Conservation (phyloP, 2,797 vertebrate species). For the Oophaga sylvatica region DNA sequence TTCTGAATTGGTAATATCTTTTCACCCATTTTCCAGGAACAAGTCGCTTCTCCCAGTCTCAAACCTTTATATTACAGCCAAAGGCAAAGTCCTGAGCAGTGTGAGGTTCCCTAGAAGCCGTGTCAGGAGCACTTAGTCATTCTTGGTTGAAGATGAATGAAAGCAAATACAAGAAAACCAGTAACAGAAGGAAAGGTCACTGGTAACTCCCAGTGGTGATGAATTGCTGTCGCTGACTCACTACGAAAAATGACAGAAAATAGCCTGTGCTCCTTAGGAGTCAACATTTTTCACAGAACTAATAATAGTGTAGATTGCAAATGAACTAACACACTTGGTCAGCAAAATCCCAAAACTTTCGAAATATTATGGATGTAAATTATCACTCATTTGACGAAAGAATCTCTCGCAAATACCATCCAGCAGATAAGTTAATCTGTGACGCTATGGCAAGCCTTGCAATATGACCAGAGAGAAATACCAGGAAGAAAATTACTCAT, state of each 20-base stretch:
- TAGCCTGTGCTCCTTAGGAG: too few relatives aligned
- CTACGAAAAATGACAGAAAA: not conserved
- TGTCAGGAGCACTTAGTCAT: conserved; percentile 75
- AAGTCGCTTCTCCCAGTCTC: conserved; percentile 68
- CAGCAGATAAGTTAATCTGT: too few relatives aligned
- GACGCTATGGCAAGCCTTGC: too few relatives aligned
- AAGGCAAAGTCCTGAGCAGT: conserved; percentile 71
- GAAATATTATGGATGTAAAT: too few relatives aligned
- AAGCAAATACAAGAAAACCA: conserved; percentile 65
- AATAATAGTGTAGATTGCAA: too few relatives aligned
- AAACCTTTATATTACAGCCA: conserved; percentile 71
- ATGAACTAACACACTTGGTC: too few relatives aligned
- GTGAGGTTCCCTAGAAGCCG: conserved; percentile 70
- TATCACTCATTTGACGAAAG: too few relatives aligned
- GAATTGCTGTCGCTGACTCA: conserved; percentile 22
- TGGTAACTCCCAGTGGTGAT: not conserved
- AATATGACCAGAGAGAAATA: too few relatives aligned
- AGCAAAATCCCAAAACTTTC: too few relatives aligned
- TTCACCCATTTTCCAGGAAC: conserved; percentile 69
- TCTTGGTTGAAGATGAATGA: conserved; percentile 74
- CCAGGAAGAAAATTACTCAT: too few relatives aligned
- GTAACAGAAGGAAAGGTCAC: conserved; percentile 64
- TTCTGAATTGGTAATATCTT: conserved; percentile 66
- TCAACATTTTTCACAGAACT: too few relatives aligned
- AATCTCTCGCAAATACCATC: too few relatives aligned